phyloP scores from a whole-genome alignment of 23 tunicate genomes.

The Corella eumyota region DNA sequence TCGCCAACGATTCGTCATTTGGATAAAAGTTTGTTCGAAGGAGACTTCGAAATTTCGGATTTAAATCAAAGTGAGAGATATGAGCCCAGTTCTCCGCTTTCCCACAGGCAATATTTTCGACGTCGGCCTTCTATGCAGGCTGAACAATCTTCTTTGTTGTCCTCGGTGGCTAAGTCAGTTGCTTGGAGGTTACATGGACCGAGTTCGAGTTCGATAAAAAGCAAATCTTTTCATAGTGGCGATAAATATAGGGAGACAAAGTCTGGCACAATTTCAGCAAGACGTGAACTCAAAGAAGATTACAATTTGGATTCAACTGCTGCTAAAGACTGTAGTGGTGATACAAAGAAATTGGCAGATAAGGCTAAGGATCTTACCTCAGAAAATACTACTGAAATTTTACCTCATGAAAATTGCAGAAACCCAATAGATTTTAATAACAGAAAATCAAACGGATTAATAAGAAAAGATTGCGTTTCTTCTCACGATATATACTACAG shows the following conservation, averaged over 20 bases:
- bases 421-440: background rate
- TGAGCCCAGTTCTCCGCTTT: background rate
- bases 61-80: background rate
- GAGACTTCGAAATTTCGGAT: background rate
- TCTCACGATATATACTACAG: conserved; percentile 53
- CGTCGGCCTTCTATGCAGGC: conserved; percentile 34
- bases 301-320: too few species aligned
- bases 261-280: background rate
- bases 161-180: background rate
- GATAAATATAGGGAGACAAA: background rate
- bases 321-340: background rate
- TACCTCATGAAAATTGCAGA: background rate
- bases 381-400: background rate
- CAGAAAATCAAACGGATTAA: background rate
- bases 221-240: too few species aligned
- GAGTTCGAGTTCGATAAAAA: too few species aligned
- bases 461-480: too few species aligned
- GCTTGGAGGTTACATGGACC: too few species aligned
- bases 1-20: conserved; percentile 7
- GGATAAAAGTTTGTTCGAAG: conserved; percentile 1
- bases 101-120: conserved; percentile 14
- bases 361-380: background rate
- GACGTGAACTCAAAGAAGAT: background rate
- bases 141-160: conserved; percentile 1
- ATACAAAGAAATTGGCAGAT: background rate